phyloP scores from a whole-genome alignment of 2,888 invertebrate genomes.

The Panzeria rudis region DNA sequence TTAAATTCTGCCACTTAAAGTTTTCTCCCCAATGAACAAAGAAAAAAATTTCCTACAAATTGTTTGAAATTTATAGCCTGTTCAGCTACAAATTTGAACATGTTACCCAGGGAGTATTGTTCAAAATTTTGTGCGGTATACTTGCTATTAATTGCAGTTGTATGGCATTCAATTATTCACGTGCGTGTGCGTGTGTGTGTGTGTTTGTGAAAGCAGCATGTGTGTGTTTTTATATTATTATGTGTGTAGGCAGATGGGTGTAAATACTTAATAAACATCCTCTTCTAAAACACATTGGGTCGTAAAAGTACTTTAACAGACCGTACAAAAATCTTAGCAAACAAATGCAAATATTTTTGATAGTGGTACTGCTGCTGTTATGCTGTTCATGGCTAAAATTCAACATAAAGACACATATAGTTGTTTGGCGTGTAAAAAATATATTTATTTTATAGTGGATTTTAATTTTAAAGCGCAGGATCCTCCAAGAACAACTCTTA shows the following conservation, averaged over 20 bases:
- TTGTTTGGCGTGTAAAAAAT: neutral
- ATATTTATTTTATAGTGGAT: conserved; percentile 35
- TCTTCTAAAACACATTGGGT: conserved; percentile 3
- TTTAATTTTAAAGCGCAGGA: conserved; percentile 40
- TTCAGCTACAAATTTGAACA: conserved; percentile 32
- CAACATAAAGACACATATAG: neutral
- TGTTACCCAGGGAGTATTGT: conserved; percentile 7
- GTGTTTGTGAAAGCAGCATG: neutral
- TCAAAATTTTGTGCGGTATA: neutral
- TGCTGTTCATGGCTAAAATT: too few relatives aligned
- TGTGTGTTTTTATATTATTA: neutral
- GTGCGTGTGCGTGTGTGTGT: neutral
- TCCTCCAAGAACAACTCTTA: conserved; percentile 16
- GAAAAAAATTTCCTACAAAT: neutral
- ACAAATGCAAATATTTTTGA: too few relatives aligned
- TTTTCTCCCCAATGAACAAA: neutral
- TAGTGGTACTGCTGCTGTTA: too few relatives aligned
- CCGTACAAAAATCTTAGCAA: neutral
- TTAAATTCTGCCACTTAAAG: neutral
- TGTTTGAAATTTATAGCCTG: conserved; percentile 40
- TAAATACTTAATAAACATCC: conserved; percentile 57
- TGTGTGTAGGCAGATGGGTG: conserved; percentile 40
- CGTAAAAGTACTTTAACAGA: conserved; percentile 27
- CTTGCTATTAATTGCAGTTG: conserved; percentile 45
- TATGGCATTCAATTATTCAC: neutral